Base-by-base conservation (phyloP, 1,140 invertebrate genomes). In the Papilio helenus region DNA sequence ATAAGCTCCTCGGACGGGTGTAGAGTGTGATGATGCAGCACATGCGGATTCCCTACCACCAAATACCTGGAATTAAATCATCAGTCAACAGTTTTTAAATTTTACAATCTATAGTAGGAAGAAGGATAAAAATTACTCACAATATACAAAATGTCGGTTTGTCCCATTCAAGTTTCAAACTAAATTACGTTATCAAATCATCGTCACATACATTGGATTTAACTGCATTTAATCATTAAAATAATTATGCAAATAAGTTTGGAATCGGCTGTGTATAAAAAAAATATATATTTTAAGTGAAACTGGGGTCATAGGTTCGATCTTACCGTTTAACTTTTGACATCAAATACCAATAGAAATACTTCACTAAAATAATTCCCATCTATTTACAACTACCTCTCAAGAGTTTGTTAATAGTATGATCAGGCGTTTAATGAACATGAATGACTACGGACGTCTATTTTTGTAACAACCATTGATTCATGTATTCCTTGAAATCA, bases 11-110 rank as follows among this genome's bases (percentile, higher is more conserved):
- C 92, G 92, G 1, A 93, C 88, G 3, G 93, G 93, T 0, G 93
- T 94, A 1, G 93, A 93, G 78, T 93, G 92, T 3, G 87, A 88
- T 0, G 93, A 94, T 44, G 93, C 93, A 23, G 93, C 91, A 29
- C 96, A 96, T 0, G 96, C 96, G 14, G 96, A 94, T 81, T 98
- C 44, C 44, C 44, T 84, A 97, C 93, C 34, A 39, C 1, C 34
- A 39, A 39, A 39, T 39, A 39, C 34, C 34, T 8, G 34, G 68
- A 55, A 55, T 20, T 5, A 55, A 7, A 3, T 12, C 10, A 61
- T 61, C n/a, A n/a, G n/a, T n/a, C 2, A 23, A 23, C 20, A 3
- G n/a, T 58, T 61, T 55, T 61, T 20, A 61, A 0, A 61, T 61
- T 65, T 26, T 29, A 29, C 3, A 14, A 61, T 23, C 4, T 65